Percentiles rank a stretch among this genome's conserved stretches.
These are phyloP conservation scores for Tholera decimalis DNA, from an alignment of 2,888 invertebrate genomes.

Conservation along the genomic window DNA sequence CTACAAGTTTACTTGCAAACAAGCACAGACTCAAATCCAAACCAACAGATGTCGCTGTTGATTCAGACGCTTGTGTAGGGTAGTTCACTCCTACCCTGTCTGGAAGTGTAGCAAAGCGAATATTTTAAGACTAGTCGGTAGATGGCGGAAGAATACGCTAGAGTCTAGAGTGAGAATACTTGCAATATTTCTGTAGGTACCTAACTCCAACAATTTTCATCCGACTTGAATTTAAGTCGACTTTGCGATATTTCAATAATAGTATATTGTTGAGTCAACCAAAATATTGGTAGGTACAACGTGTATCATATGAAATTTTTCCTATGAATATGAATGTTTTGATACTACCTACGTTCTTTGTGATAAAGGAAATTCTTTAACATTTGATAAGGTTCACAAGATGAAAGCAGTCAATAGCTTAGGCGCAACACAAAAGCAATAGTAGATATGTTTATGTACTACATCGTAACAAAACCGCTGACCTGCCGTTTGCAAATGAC, in stretches of 20 bases:
- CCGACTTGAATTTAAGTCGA: background rate
- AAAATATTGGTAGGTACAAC: no score
- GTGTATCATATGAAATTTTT: no score
- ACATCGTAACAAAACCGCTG: conserved; percentile 50
- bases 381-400: background rate
- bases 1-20: conserved; percentile 16
- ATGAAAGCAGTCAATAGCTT: background rate
- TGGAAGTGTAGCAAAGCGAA: background rate
- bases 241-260: background rate
- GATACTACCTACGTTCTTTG: no score
- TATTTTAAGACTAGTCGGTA: conserved; percentile 16
- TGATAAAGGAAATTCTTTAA: background rate
- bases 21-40: background rate
- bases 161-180: background rate
- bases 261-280: background rate
- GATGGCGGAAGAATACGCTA: conserved; percentile 35
- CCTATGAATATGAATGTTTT: no score
- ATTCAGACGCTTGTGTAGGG: conserved; percentile 1
- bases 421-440: conserved; percentile 34
- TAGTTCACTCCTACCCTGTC: conserved; percentile 5
- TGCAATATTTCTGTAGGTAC: background rate
- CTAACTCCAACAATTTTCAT: background rate
- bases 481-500: conserved; percentile 61
- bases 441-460: conserved; percentile 18
- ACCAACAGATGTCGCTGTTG: conserved; percentile 53